A percentile compares a stretch with the other conserved stretches of the same genome.
Conservation (phyloP, 2,113 vertebrate genomes). For the Prochilodus magdalenae region DNA sequence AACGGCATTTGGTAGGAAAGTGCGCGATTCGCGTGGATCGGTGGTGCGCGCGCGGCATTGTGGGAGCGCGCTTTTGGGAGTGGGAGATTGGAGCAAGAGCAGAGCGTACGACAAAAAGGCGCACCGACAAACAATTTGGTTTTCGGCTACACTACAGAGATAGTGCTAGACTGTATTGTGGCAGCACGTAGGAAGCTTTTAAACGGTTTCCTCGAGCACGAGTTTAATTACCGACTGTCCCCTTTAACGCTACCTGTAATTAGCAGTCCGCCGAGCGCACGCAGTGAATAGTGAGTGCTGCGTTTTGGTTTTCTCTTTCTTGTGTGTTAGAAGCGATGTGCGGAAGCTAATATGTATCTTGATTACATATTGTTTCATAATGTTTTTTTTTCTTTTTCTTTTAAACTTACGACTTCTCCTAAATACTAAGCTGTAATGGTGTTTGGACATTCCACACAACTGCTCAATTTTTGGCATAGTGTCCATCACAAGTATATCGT, state of each 20-base stretch:
- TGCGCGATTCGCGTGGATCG: slow-evolving; percentile 65
- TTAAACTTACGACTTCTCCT: no score
- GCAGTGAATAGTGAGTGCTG: no score
- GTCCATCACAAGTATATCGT: no score
- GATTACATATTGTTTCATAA: no score
- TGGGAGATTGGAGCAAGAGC: slow-evolving; percentile 44
- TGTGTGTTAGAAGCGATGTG: no score
- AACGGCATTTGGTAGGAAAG: slow-evolving; percentile 51
- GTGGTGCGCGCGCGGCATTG: slow-evolving; percentile 9
- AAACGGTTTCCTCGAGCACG: slow-evolving; percentile 47
- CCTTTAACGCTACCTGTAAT: background rate
- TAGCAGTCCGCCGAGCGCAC: no score
- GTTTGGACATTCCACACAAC: no score
- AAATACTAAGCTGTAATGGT: no score
- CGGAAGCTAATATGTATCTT: no score
- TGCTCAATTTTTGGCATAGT: no score
- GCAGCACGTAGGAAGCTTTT: slow-evolving; percentile 61
- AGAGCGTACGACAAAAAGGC: slow-evolving; percentile 70
- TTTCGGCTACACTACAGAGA: slow-evolving; percentile 65
- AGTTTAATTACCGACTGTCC: background rate
- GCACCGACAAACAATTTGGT: slow-evolving; percentile 65
- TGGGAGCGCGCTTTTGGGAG: slow-evolving; percentile 54
- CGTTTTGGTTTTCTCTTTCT: no score
- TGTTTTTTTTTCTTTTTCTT: no score
- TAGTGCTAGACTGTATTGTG: slow-evolving; percentile 71